A percentile compares a stretch with the other conserved stretches of the same genome.
Evolutionary conservation across 2,113 vertebrate species (phyloP).

Genomic region (Coregonus clupeaformis): DNA sequence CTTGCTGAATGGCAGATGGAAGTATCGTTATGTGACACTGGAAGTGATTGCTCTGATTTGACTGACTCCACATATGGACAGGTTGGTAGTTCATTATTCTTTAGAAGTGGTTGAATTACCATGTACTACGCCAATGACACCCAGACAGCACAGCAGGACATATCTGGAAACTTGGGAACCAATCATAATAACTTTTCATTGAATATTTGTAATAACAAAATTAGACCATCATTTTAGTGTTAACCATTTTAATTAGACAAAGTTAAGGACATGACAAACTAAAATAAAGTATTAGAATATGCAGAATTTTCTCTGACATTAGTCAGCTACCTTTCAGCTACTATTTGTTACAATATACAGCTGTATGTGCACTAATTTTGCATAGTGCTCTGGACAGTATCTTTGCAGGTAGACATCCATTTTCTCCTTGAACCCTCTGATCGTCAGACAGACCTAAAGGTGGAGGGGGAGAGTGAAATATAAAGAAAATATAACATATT

Average conservation of each 20-base stretch:
- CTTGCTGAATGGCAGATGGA: too few species aligned
- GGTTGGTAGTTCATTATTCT: too few species aligned
- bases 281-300: too few species aligned
- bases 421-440: slow-evolving; percentile 76
- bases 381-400: slow-evolving; percentile 76
- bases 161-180: not conserved
- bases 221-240: too few species aligned
- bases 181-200: not conserved
- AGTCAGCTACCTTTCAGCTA: not conserved
- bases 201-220: not conserved
- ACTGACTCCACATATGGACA: too few species aligned
- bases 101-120: too few species aligned
- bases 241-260: not conserved
- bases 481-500: not conserved
- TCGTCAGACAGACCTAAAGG: slow-evolving; percentile 64
- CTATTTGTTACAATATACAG: too few species aligned
- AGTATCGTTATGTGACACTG: too few species aligned
- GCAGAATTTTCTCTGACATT: not conserved
- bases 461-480: not conserved
- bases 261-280: not conserved
- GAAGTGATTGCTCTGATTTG: too few species aligned
- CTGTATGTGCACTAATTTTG: slow-evolving; percentile 60
- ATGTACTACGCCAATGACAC: too few species aligned
- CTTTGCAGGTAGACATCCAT: slow-evolving; percentile 78
- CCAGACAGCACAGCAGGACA: not conserved